A percentile compares a stretch with the other conserved stretches of the same genome.
Conservation (phyloP, 1,140 invertebrate genomes). For the Uloborus diversus region DNA sequence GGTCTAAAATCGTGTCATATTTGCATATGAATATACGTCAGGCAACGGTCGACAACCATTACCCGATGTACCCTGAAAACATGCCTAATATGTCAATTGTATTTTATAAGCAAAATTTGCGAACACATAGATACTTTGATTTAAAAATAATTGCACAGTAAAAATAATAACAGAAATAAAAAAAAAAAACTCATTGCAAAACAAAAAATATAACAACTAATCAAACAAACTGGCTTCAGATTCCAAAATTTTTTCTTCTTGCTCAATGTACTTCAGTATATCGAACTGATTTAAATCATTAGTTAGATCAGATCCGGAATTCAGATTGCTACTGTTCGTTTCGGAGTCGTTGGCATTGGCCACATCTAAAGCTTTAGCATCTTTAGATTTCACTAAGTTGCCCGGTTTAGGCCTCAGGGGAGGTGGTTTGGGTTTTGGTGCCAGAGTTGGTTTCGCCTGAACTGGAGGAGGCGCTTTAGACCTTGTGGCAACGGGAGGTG, state of each 20-base stretch:
- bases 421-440: slow-evolving; percentile 10
- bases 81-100: too few species aligned
- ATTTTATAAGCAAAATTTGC: not conserved
- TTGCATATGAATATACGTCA: too few species aligned
- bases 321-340: not conserved
- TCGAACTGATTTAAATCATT: slow-evolving; percentile 25
- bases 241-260: slow-evolving; percentile 22
- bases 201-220: not conserved
- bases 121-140: not conserved
- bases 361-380: slow-evolving; percentile 3
- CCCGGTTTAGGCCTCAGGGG: not conserved
- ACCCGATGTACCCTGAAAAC: too few species aligned
- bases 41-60: too few species aligned
- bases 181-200: not conserved
- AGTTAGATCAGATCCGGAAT: not conserved
- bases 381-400: not conserved
- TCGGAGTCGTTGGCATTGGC: slow-evolving; percentile 12
- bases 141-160: not conserved
- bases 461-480: not conserved
- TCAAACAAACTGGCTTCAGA: slow-evolving; percentile 30
- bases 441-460: not conserved
- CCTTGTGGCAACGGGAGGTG: not conserved
- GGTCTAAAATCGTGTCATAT: too few species aligned
- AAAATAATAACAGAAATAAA: not conserved
- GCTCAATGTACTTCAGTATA: slow-evolving; percentile 40